phyloP scores from a whole-genome alignment of 37 sponge, comb jelly and placozoan species.

The Hexactinellida sp. region DNA sequence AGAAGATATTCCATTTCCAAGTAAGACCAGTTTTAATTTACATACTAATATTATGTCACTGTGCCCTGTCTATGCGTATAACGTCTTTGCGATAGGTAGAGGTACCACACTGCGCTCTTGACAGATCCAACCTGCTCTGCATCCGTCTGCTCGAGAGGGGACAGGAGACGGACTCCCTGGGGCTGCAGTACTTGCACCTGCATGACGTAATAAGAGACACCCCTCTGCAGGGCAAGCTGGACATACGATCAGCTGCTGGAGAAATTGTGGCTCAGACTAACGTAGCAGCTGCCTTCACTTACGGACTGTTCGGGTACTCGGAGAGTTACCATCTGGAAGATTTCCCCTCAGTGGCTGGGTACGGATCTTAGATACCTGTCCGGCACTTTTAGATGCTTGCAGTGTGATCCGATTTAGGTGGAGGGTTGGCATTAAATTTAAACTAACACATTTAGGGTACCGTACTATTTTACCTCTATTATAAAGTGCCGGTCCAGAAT shows the following conservation, averaged over 20 bases:
- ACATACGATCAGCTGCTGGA: not conserved
- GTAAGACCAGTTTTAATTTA: not conserved
- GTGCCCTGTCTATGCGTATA: not conserved
- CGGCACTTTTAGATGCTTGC: too few species aligned
- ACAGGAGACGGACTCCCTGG: not conserved
- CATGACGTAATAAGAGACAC: not conserved
- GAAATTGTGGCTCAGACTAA: not conserved
- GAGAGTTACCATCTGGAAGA: not conserved
- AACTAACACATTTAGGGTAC: too few species aligned
- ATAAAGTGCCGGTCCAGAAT: too few species aligned
- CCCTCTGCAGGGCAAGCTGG: not conserved
- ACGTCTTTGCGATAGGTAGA: not conserved
- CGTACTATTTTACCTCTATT: too few species aligned
- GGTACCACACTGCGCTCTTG: not conserved
- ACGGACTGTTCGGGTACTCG: not conserved
- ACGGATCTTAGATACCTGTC: not conserved
- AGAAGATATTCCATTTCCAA: not conserved
- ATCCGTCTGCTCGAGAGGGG: not conserved
- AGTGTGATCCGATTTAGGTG: too few species aligned
- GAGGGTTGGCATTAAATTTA: too few species aligned
- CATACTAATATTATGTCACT: not conserved
- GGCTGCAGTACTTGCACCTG: not conserved
- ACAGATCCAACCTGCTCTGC: not conserved
- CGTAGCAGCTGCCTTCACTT: not conserved
- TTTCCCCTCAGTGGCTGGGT: not conserved